Conservation (phyloP, 2,888 invertebrate genomes). For the Hirtodrosophila histrioides region DNA sequence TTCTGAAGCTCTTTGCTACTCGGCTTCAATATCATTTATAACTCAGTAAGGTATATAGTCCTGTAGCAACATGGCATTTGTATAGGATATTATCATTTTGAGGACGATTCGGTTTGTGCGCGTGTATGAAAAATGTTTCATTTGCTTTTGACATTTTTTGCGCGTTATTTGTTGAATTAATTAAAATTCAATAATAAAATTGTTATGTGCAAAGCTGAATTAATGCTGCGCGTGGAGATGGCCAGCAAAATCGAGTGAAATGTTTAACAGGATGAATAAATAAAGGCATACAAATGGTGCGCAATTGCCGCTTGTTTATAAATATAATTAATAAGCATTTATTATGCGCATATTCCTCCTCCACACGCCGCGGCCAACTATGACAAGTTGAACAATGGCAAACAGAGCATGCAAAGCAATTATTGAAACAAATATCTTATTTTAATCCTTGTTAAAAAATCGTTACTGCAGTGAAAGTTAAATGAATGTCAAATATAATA, state of each 20-base stretch:
- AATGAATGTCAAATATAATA: background rate
- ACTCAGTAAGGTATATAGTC: too few species aligned
- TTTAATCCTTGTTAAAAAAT: slow-evolving; percentile 10
- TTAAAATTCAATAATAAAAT: slow-evolving; percentile 76
- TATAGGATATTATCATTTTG: too few species aligned
- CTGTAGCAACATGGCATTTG: too few species aligned
- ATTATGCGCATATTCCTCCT: slow-evolving; percentile 26
- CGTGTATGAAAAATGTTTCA: slow-evolving; percentile 17
- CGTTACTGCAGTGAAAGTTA: background rate
- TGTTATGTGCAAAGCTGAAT: slow-evolving; percentile 61
- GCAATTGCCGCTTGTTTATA: slow-evolving; percentile 63
- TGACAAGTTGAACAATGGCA: background rate
- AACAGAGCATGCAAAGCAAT: slow-evolving; percentile 4
- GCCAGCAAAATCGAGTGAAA: slow-evolving; percentile 32
- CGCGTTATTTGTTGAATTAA: slow-evolving; percentile 68
- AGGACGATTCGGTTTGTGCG: slow-evolving; percentile 12
- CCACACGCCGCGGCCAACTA: background rate
- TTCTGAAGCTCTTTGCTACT: too few species aligned
- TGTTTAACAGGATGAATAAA: slow-evolving; percentile 72
- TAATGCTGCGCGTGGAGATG: slow-evolving; percentile 38
- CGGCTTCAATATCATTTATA: too few species aligned
- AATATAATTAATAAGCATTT: slow-evolving; percentile 67
- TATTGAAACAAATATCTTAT: slow-evolving; percentile 21
- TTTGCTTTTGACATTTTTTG: slow-evolving; percentile 38
- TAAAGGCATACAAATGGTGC: slow-evolving; percentile 65